These are phyloP conservation scores for Antedon mediterranea DNA, from an alignment of 53 echinoderm and acorn worm species.

Conservation along the genomic window DNA sequence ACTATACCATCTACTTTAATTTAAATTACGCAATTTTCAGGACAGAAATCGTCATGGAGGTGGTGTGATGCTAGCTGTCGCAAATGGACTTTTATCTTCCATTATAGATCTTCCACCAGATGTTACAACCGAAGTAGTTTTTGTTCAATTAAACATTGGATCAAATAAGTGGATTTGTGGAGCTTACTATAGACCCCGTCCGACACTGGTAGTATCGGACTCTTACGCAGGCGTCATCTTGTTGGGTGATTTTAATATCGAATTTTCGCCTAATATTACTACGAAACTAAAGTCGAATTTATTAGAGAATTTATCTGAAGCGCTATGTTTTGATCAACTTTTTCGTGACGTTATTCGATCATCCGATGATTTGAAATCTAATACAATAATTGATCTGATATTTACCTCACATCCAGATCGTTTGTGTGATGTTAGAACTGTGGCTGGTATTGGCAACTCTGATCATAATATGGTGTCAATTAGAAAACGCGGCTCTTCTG, in stretches of 20 bases:
- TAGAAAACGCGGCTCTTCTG: not conserved
- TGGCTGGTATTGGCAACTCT: not conserved
- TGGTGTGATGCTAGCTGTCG: not conserved
- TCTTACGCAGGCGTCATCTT: conserved; percentile 4
- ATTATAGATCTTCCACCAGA: not conserved
- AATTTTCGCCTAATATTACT: conserved; percentile 4
- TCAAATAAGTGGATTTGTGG: conserved; percentile 15
- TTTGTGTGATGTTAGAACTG: not conserved
- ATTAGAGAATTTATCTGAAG: conserved; percentile 5
- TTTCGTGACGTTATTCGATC: not conserved
- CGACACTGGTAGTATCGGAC: not conserved
- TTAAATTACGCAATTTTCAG: conserved; percentile 1
- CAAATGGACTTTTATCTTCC: not conserved
- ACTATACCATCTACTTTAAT: conserved; percentile 2
- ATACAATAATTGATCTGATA: not conserved
- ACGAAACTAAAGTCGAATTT: not conserved
- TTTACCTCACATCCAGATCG: not conserved
- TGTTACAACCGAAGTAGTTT: not conserved
- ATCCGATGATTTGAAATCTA: not conserved
- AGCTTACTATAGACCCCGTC: conserved; percentile 12
- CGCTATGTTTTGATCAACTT: conserved; percentile 3
- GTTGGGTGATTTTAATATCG: conserved; percentile 10
- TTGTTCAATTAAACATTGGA: not conserved
- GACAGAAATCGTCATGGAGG: conserved; percentile 1
- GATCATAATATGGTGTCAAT: not conserved